Percentiles rank a stretch among this genome's conserved stretches.
Conservation (phyloP, 1,140 invertebrate species). For the Arion vulgaris region DNA sequence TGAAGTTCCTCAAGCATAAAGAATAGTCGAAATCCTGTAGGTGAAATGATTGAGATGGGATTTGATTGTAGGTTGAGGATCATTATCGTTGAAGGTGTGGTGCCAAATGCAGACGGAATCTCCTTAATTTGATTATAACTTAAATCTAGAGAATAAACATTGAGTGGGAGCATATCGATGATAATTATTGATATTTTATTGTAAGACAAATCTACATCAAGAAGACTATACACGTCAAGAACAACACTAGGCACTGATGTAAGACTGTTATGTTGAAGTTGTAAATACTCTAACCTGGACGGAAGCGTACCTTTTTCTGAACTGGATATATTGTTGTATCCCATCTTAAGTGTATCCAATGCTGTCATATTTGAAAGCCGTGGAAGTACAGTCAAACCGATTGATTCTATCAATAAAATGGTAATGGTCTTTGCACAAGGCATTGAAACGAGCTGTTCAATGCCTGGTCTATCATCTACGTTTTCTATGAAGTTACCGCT, state of each 20-base stretch:
- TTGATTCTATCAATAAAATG: background rate
- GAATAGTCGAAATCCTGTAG: background rate
- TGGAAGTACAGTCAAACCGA: background rate
- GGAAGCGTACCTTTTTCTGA: background rate
- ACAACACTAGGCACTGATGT: background rate
- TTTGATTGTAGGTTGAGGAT: background rate
- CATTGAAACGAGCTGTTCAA: background rate
- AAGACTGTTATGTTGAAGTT: background rate
- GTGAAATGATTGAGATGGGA: background rate
- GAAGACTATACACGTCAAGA: background rate
- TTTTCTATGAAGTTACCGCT: background rate
- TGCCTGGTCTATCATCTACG: background rate
- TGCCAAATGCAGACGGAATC: background rate
- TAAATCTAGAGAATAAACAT: background rate
- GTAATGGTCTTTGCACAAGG: background rate
- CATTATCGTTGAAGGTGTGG: background rate
- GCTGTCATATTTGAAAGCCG: background rate
- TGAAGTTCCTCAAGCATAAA: background rate
- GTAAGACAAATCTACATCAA: background rate
- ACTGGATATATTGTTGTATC: background rate
- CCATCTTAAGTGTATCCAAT: background rate
- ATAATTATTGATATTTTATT: background rate
- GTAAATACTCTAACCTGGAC: background rate
- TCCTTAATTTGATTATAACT: background rate
- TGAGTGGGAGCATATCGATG: background rate